Percentiles rank a stretch among this genome's conserved stretches.
These are phyloP conservation scores for Electrona antarctica DNA, from an alignment of 2,113 vertebrate species.

Conservation along the genomic window DNA sequence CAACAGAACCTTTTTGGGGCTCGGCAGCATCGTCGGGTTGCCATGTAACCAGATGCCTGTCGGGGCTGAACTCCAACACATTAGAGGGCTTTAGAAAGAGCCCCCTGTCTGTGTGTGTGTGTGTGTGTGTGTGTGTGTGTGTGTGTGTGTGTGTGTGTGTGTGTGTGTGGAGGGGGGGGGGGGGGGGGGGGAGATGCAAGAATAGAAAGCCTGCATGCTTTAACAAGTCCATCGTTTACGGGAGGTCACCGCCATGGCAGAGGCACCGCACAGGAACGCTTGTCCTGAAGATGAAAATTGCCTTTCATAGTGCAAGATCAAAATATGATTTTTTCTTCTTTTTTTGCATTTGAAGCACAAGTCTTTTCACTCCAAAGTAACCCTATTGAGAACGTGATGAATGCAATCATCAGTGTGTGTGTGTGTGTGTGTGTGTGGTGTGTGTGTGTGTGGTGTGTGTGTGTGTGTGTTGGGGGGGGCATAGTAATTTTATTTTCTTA, in stretches of 20 bases:
- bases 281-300: slow-evolving; percentile 66
- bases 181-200: background rate
- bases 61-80: slow-evolving; percentile 37
- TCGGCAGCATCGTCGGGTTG: slow-evolving; percentile 43
- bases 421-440: background rate
- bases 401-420: slow-evolving; percentile 53
- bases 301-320: slow-evolving; percentile 65
- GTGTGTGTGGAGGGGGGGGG: background rate
- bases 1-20: slow-evolving; percentile 53
- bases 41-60: slow-evolving; percentile 51
- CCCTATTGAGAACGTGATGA: slow-evolving; percentile 69
- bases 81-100: slow-evolving; percentile 33
- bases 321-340: slow-evolving; percentile 45
- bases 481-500: slow-evolving; percentile 53
- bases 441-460: background rate
- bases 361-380: slow-evolving; percentile 67
- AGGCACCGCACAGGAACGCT: slow-evolving; percentile 45
- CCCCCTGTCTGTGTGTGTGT: slow-evolving; percentile 1
- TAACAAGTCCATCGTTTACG: slow-evolving; percentile 60
- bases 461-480: slow-evolving; percentile 2
- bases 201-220: slow-evolving; percentile 45
- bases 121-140: background rate
- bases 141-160: background rate
- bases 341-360: slow-evolving; percentile 62
- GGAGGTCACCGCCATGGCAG: slow-evolving; percentile 38